A percentile compares a stretch with the other conserved stretches of the same genome.
Evolutionary conservation across 2,888 invertebrate species (phyloP).

Genomic region (Chaetoderma sp.): DNA sequence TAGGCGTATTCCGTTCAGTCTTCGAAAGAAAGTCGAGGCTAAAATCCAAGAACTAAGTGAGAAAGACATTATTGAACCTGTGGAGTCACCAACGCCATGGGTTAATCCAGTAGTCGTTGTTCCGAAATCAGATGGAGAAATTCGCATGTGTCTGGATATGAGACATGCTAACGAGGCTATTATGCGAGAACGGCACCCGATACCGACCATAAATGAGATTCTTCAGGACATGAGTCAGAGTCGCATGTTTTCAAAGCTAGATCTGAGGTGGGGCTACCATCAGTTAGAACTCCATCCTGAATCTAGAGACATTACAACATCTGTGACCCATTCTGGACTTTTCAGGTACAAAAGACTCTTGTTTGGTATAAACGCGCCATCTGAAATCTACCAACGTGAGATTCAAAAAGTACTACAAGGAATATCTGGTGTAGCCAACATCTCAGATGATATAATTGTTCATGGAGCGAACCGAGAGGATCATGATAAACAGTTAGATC

Average conservation of each 20-base stretch:
- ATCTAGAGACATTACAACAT: conserved; percentile 45
- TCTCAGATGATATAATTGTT: conserved; percentile 67
- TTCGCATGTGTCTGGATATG: conserved; percentile 47
- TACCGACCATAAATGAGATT: conserved; percentile 43
- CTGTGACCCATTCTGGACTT: conserved; percentile 41
- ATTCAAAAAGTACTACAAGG: conserved; percentile 58
- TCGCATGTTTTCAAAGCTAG: conserved; percentile 39
- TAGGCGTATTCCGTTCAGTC: conserved; percentile 32
- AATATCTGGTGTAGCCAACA: conserved; percentile 61
- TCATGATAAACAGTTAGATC: no score
- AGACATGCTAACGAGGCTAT: conserved; percentile 42
- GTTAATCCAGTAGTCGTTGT: conserved; percentile 27
- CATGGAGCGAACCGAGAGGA: conserved; percentile 49
- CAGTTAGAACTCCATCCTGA: conserved; percentile 41
- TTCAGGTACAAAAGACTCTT: conserved; percentile 40
- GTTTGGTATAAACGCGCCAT: conserved; percentile 61
- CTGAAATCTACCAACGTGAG: conserved; percentile 69
- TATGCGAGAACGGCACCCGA: conserved; percentile 33
- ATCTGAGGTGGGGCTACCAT: conserved; percentile 42
- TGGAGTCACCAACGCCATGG: conserved; percentile 43
- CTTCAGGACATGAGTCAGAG: conserved; percentile 39
- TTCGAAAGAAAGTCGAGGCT: conserved; percentile 27
- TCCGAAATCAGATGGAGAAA: conserved; percentile 34
- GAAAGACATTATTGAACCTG: conserved; percentile 30
- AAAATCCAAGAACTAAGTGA: conserved; percentile 28